Conservation (phyloP, 2,113 vertebrate genomes). For the Elephantulus edwardii region DNA sequence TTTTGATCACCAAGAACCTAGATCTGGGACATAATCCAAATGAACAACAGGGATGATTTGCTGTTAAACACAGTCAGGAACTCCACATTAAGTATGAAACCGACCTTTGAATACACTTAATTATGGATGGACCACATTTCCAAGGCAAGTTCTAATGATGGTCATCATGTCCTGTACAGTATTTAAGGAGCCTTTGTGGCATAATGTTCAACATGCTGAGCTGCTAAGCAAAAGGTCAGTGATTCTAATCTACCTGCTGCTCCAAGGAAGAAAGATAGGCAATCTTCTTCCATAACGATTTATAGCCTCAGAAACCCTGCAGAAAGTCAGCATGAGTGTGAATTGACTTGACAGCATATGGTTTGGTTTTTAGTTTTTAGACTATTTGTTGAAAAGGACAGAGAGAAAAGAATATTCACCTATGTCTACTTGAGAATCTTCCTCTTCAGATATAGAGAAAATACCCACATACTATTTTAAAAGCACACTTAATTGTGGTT, state of each 20-base stretch:
- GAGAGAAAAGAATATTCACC: conserved; percentile 8
- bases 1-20: background rate
- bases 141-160: conserved; percentile 27
- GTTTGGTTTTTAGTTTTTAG: no score
- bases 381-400: background rate
- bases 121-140: conserved; percentile 34
- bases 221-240: no score
- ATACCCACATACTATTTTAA: background rate
- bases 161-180: background rate
- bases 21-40: conserved; percentile 30
- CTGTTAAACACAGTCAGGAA: background rate
- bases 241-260: no score
- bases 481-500: background rate
- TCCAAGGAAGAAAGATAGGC: no score
- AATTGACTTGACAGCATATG: no score
- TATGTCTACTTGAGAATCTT: conserved; percentile 21
- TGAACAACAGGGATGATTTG: background rate
- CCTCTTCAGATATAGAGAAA: background rate
- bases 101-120: conserved; percentile 55
- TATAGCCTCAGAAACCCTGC: no score
- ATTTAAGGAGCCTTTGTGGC: no score
- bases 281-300: no score
- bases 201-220: no score
- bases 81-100: conserved; percentile 13
- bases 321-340: no score